These are phyloP conservation scores for Rhabditophanes sp. DNA, from an alignment of 2,888 invertebrate genomes.

Conservation along the genomic window DNA sequence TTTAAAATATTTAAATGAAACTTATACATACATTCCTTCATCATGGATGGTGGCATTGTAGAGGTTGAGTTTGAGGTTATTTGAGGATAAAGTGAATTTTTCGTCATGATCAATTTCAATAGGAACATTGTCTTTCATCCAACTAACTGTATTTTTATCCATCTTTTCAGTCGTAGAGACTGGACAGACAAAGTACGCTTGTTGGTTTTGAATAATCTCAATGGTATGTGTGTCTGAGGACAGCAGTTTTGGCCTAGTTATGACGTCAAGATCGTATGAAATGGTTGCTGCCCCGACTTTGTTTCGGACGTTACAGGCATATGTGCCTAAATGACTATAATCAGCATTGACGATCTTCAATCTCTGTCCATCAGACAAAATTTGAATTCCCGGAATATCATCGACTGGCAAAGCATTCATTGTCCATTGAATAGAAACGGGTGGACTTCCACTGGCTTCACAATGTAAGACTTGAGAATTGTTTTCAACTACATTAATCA, in stretches of 20 bases:
- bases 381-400: conserved; percentile 13
- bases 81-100: too few relatives aligned
- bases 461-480: conserved; percentile 46
- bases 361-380: conserved; percentile 32
- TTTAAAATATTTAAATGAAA: too few relatives aligned
- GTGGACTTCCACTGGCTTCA: conserved; percentile 47
- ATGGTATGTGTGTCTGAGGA: conserved; percentile 32
- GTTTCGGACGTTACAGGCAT: conserved; percentile 29
- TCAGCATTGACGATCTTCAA: conserved; percentile 34
- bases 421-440: conserved; percentile 47
- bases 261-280: conserved; percentile 49
- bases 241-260: conserved; percentile 50
- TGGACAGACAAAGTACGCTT: conserved; percentile 47
- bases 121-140: conserved; percentile 5
- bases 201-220: conserved; percentile 44
- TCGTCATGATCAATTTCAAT: too few relatives aligned
- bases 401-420: conserved; percentile 23
- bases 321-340: conserved; percentile 17
- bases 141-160: too few relatives aligned
- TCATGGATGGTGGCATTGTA: too few relatives aligned
- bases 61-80: too few relatives aligned
- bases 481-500: conserved; percentile 44
- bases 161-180: too few relatives aligned
- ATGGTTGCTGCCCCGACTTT: conserved; percentile 35
- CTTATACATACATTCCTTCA: too few relatives aligned